Base-by-base conservation (phyloP, 2,888 invertebrate genomes). In the Sarcophaga carnaria region DNA sequence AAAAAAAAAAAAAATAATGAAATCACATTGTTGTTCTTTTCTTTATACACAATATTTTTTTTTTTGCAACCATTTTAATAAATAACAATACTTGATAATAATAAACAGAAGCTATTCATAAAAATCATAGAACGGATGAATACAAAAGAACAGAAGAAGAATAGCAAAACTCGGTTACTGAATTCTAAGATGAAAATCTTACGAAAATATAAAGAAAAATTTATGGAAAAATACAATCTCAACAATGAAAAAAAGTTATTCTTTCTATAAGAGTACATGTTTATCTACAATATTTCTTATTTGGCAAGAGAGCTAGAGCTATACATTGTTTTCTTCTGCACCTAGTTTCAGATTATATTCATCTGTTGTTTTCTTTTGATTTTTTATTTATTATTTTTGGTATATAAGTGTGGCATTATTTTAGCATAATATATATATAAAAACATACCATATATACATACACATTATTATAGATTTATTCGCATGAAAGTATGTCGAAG, bases 41-140 rank as follows among this genome's bases (percentile, higher is more conserved):
- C 54, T 72, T 45, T 37, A 37, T 6, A 37, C 5, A 37, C 1
- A 54, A 10, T 49, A 12, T 49, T 49, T 49, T 14, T 49, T 49
- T 14, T 49, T 20, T 66, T 60, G 12, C 47, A 14, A 14, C 49
- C 14, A 49, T 64, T 77, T 83, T 71, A 60, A 59, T 64, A 71
- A 45, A 71, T 72, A 60, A 64, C 59, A n/a, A 77, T 66, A 71
- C 54, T 77, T 77, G 27, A 17, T 47, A 47, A 79, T 70, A 79
- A 75, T 70, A 79, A 75, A 79, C 45, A 79, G 47, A 20, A 83
- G 69, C 63, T 67, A 78, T 83, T 83, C 77, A 71, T 60, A 66
- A 67, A 49, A 67, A 59, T 12, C 71, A n/a, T 11, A 66, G 45
- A 82, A 71, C 22, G 76, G 37, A 37, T 37, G 37, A 6, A 37